phyloP scores from a whole-genome alignment of 2,888 invertebrate species.

The Macrosoma leucophasiata region DNA sequence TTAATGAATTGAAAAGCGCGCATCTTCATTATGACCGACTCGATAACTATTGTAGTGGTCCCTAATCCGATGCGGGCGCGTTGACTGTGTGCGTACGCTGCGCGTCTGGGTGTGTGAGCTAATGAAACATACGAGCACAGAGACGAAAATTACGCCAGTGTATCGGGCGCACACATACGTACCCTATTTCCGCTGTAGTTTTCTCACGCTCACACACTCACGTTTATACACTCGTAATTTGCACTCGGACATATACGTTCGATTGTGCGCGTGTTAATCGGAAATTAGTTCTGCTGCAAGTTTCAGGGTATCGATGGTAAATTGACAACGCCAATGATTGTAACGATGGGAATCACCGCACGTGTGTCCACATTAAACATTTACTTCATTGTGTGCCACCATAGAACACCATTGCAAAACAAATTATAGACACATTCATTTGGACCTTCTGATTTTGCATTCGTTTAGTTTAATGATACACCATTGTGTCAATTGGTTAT shows the following conservation, averaged over 20 bases:
- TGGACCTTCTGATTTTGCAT: constrained; percentile 41
- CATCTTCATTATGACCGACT: constrained; percentile 62
- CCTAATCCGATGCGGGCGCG: constrained; percentile 56
- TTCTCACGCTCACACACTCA: constrained; percentile 71
- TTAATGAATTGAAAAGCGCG: constrained; percentile 64
- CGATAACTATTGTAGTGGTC: constrained; percentile 57
- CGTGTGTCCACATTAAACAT: constrained; percentile 60
- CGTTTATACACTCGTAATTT: constrained; percentile 47
- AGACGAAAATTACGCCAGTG: constrained; percentile 34
- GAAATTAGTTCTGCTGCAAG: constrained; percentile 64
- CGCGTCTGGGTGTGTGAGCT: constrained; percentile 23
- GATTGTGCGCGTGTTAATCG: constrained; percentile 60
- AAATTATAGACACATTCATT: constrained; percentile 43
- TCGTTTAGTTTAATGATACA: constrained; percentile 37
- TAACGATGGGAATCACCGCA: constrained; percentile 57
- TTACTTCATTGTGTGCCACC: constrained; percentile 42
- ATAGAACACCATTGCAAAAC: constrained; percentile 40
- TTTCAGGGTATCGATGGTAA: constrained; percentile 57
- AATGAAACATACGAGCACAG: constrained; percentile 29
- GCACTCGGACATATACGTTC: constrained; percentile 44
- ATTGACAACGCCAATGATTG: constrained; percentile 61
- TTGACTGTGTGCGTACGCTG: constrained; percentile 39
- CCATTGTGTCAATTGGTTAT: constrained; percentile 32
- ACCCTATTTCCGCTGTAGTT: constrained; percentile 60
- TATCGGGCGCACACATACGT: constrained; percentile 46